A percentile compares a stretch with the other conserved stretches of the same genome.
Evolutionary conservation across 2,888 invertebrate genomes (phyloP).

Genomic region (Pyrocoelia pectoralis): DNA sequence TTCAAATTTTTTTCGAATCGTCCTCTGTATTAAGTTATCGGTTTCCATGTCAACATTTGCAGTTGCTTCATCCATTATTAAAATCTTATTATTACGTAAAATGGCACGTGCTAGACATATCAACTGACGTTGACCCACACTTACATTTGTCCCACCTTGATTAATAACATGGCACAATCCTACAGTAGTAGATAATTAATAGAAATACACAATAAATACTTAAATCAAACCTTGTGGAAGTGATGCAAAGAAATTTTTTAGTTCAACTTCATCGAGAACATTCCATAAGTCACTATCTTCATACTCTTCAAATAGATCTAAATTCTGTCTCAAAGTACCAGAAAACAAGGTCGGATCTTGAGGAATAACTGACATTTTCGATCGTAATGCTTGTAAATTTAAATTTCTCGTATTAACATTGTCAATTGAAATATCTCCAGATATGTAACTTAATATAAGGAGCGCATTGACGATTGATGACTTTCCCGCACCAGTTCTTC

Average conservation of each 20-base stretch:
- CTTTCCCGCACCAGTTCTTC: slow-evolving; percentile 84
- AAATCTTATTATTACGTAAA: too few species aligned
- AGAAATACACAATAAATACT: background rate
- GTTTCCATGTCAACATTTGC: slow-evolving; percentile 83
- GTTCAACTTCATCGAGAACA: slow-evolving; percentile 83
- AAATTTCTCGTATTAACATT: slow-evolving; percentile 64
- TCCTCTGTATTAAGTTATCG: slow-evolving; percentile 77
- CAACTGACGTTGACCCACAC: too few species aligned
- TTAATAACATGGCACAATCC: slow-evolving; percentile 73
- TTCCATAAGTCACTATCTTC: too few species aligned
- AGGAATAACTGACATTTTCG: slow-evolving; percentile 66
- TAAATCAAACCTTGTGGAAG: slow-evolving; percentile 55
- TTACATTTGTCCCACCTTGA: too few species aligned
- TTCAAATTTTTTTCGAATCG: slow-evolving; percentile 76
- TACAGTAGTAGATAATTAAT: background rate
- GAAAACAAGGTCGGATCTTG: too few species aligned
- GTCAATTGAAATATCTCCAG: slow-evolving; percentile 69
- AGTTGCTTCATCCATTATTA: slow-evolving; percentile 73
- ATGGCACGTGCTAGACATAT: too few species aligned
- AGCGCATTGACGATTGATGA: slow-evolving; percentile 74
- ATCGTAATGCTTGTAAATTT: slow-evolving; percentile 62
- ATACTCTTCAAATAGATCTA: too few species aligned
- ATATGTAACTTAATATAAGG: slow-evolving; percentile 69
- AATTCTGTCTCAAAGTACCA: too few species aligned
- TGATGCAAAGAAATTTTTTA: slow-evolving; percentile 74